Percentiles rank a stretch among this genome's conserved stretches.
phyloP scores from a whole-genome alignment of 2,113 vertebrate species.

The Grus americana region DNA sequence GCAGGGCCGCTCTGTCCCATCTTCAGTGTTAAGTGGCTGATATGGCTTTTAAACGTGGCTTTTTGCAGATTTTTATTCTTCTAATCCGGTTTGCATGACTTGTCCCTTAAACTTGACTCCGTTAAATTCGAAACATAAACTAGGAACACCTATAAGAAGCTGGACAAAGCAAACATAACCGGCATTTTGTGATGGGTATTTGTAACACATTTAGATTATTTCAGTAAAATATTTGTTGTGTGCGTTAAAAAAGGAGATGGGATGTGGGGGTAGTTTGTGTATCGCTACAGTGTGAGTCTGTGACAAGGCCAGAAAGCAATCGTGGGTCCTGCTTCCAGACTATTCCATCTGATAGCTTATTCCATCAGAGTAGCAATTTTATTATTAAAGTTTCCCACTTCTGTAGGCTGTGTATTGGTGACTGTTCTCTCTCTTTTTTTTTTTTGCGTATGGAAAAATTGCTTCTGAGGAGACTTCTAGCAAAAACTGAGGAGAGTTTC shows the following conservation, averaged over 20 bases:
- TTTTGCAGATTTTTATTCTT: accelerated
- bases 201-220: background rate
- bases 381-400: background rate
- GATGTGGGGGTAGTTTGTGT: too few relatives aligned
- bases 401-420: background rate
- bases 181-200: too few relatives aligned
- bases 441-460: background rate
- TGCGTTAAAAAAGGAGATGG: too few relatives aligned
- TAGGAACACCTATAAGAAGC: background rate
- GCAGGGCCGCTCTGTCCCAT: accelerated
- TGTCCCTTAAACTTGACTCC: background rate
- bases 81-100: accelerated
- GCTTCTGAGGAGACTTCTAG: background rate
- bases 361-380: background rate
- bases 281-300: too few relatives aligned
- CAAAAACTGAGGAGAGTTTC: background rate
- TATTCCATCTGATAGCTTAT: background rate
- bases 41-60: accelerated
- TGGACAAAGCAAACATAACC: background rate
- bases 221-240: background rate
- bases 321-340: background rate
- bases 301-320: too few relatives aligned
- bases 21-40: background rate
- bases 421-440: too few relatives aligned
- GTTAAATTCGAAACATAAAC: background rate